Percentiles rank a stretch among this genome's conserved stretches.
These are phyloP conservation scores for Brienomyrus longianalis DNA, from an alignment of 2,113 vertebrate genomes.

Conservation along the genomic window DNA sequence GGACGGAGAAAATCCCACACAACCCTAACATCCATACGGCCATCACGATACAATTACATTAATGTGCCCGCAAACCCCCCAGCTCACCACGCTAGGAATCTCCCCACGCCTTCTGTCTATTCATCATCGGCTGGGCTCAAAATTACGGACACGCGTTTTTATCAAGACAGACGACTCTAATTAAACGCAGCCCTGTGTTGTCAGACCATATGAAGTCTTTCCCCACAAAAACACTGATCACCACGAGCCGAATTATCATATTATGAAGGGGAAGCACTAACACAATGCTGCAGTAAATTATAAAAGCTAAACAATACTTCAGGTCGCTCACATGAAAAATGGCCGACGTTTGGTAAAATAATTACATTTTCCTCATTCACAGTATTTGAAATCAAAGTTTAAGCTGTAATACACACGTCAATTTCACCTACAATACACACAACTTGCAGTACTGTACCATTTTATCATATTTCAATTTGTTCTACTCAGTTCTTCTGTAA, in stretches of 20 bases:
- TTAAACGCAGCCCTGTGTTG: neutral
- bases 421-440: slow-evolving; percentile 25
- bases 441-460: neutral
- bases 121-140: neutral
- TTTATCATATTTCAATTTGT: neutral
- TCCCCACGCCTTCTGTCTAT: neutral
- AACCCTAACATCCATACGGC: neutral
- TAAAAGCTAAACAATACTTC: neutral
- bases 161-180: neutral
- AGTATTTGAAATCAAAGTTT: slow-evolving; percentile 44
- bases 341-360: slow-evolving; percentile 16
- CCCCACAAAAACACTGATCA: slow-evolving; percentile 39
- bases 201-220: slow-evolving; percentile 35
- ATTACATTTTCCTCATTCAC: slow-evolving; percentile 39
- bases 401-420: slow-evolving; percentile 44
- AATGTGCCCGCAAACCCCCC: slow-evolving; percentile 42
- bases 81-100: slow-evolving; percentile 36
- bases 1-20: neutral
- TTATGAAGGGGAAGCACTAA: slow-evolving; percentile 11
- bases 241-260: slow-evolving; percentile 20
- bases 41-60: slow-evolving; percentile 40
- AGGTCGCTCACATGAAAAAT: neutral
- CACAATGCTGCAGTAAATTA: neutral
- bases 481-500: neutral
- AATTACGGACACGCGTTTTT: neutral